Evolutionary conservation across 2,113 vertebrate species (phyloP).

Genomic region (Orientallactaga bullata): DNA sequence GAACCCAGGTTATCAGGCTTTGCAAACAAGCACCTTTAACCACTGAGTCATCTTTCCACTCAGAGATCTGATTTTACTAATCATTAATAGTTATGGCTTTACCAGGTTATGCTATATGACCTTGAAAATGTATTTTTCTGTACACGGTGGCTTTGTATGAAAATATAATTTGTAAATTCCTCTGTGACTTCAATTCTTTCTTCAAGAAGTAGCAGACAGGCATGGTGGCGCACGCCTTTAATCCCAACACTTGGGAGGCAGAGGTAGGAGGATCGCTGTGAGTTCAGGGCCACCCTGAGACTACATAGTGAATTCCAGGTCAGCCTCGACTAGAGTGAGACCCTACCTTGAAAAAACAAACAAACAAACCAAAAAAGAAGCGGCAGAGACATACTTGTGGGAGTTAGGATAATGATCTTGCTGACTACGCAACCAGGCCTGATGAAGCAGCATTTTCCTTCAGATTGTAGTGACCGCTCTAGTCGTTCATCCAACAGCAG

Average conservation of each 20-base stretch:
- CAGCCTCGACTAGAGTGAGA: too few relatives aligned
- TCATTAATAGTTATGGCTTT: neutral
- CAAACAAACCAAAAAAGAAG: too few relatives aligned
- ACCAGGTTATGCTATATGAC: neutral
- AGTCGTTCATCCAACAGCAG: neutral
- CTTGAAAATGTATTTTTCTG: slow-evolving; percentile 12
- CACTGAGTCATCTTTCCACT: too few relatives aligned
- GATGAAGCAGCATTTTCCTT: neutral
- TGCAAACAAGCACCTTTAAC: too few relatives aligned
- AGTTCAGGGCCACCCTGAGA: too few relatives aligned
- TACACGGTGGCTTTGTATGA: neutral
- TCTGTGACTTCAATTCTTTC: slow-evolving; percentile 21
- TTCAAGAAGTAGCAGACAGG: neutral
- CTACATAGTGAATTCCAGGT: too few relatives aligned
- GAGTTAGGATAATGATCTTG: neutral
- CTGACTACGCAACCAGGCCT: neutral
- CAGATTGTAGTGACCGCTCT: neutral
- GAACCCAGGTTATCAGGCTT: too few relatives aligned
- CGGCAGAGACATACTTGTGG: neutral
- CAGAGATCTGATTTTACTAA: too few relatives aligned
- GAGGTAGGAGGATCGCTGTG: too few relatives aligned
- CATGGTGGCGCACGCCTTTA: too few relatives aligned
- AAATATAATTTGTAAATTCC: neutral
- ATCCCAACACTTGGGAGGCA: too few relatives aligned
- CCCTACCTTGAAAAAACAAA: too few relatives aligned